Evolutionary conservation across 2,888 invertebrate genomes (phyloP), one percentile per base, ranked within the genome.

Genomic region (Lithodes maja): DNA sequence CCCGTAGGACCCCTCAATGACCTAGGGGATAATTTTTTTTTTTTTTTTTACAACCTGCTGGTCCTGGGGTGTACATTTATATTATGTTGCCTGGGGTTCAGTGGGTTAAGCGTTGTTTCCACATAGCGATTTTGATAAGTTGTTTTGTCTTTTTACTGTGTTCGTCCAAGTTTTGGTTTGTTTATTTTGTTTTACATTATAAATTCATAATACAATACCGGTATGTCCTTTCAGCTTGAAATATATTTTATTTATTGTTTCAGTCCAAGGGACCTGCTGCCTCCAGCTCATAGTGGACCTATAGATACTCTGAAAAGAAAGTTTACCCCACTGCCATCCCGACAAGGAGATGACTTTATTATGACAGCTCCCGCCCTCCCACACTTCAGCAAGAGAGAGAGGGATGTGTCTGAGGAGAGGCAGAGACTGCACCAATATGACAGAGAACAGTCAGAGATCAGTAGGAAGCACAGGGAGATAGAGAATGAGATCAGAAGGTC

Each of bases 311-410:
- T 87, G 74, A 90, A 90, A 69, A 85, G 87, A 33, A 90, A 87
- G 54, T 90, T 85, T 61, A 90, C 90, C 53, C 87, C 87, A 2
- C 50, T 90, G 15, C 90, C 90, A n/a, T 87, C 90, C 15, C 69
- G 54, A 50, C 49, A 81, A 54, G 68, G 55, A 61, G 88, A 74
- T 33, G 80, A 85, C 74, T 85, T 88, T 79, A 80, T 68, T 50
- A 75, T 80, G 53, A n/a, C 88, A 68, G 55, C 61, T 53, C 80
- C 80, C n/a, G 52, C 75, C n/a, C 52, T 81, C 3, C 85, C 84
- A 12, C 85, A 50, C 2, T 75, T 75, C 7, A 74, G 12, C 17
- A 85, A 75, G 53, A 68, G 84, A 55, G 88, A 88, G 55, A 69
- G 88, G 55, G 88, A 88, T 81, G 84, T 88, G 2, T 85, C 80